Evolutionary conservation across 2,797 vertebrate genomes (phyloP).

Genomic region (Tapirus indicus): DNA sequence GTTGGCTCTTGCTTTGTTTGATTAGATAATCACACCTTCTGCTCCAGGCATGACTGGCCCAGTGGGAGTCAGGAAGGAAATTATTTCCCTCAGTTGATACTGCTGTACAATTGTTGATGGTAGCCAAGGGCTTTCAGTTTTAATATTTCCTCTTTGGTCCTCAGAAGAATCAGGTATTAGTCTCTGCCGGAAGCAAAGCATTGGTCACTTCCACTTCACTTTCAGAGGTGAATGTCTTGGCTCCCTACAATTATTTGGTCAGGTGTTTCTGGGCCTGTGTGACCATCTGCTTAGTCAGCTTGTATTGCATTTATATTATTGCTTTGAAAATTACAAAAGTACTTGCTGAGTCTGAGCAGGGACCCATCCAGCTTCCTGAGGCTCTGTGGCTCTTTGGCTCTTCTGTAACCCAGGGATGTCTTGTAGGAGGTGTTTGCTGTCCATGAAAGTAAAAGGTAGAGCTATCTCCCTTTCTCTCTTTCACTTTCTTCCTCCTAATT

Average conservation of each 20-base stretch:
- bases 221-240: constrained; percentile 60
- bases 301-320: constrained; percentile 11
- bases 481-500: background rate
- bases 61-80: constrained; percentile 80
- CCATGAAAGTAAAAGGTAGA: background rate
- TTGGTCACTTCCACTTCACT: constrained; percentile 58
- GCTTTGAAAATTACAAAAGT: constrained; percentile 20
- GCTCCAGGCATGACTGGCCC: constrained; percentile 53
- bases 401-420: background rate
- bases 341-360: background rate
- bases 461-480: background rate
- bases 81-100: constrained; percentile 77
- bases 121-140: constrained; percentile 75
- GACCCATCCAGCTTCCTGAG: background rate
- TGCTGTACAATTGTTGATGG: constrained; percentile 57
- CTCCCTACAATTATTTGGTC: background rate
- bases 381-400: background rate
- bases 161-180: constrained; percentile 75
- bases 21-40: constrained; percentile 71
- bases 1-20: constrained; percentile 59
- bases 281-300: constrained; percentile 27
- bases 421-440: background rate
- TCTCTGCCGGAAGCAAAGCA: constrained; percentile 67
- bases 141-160: constrained; percentile 81
- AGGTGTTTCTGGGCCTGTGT: constrained; percentile 48